Evolutionary conservation across 2,113 vertebrate species (phyloP), one percentile per base, ranked within the genome.

Genomic region (Rhineura floridana): DNA sequence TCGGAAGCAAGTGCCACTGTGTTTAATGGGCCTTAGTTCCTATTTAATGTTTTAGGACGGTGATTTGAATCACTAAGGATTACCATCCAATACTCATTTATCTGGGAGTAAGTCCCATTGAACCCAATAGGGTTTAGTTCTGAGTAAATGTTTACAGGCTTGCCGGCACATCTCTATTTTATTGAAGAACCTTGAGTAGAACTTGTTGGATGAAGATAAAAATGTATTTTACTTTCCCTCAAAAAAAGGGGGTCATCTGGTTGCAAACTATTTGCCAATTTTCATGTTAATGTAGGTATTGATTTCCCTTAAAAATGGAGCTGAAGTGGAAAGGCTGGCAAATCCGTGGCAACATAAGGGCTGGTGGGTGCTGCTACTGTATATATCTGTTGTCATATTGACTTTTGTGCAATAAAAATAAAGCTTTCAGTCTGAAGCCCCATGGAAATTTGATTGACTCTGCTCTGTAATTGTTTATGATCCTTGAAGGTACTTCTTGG

Each of bases 381-480:
- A 91, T 92, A 84, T 94, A 94, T 96, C 94, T 94, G 92, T 95
- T 95, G 88, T 95, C 91, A 91, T 90, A 90, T 94, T 92, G 94
- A 89, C 95, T 96, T 96, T 94, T 84, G 83, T 93, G 94, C 95
- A 96, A 93, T 95, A 96, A 97, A 96, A 96, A 95, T 96, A 95
- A 96, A 96, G 95, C 95, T 94, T 90, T 96, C 95, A 93, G 94
- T 96, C 93, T 96, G 93, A 93, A 96, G 95, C 96, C 96, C 95
- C 93, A 94, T 94, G 94, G 93, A 96, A 97, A 91, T 94, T 97
- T 94, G 87, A 96, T 94, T 95, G 93, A 94, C 91, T 96, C 90
- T 91, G 91, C 92, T 95, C 87, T 96, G 93, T 94, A 96, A 96
- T 96, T 96, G 93, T 94, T 97, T 96, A 97, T 96, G 94, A 96